Evolutionary conservation across 2,888 invertebrate species (phyloP).

Genomic region (Tenthredo mesomela): DNA sequence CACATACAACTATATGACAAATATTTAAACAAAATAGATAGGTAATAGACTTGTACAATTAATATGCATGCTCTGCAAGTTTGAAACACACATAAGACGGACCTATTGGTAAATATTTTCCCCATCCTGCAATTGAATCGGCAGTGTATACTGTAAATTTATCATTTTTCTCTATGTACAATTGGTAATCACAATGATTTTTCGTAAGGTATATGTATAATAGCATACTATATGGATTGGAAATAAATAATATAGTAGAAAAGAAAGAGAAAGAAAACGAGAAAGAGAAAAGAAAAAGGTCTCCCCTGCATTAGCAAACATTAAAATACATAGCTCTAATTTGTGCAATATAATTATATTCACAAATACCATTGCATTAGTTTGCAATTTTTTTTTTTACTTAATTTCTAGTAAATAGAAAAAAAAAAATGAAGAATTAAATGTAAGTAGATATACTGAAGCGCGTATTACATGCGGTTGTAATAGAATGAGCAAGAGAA

Average conservation of each 20-base stretch:
- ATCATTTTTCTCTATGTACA: constrained; percentile 35
- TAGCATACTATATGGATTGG: neutral
- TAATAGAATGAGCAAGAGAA: constrained; percentile 16
- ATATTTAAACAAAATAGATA: neutral
- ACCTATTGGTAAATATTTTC: constrained; percentile 7
- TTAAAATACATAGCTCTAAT: constrained; percentile 42
- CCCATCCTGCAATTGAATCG: neutral
- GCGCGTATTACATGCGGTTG: constrained; percentile 11
- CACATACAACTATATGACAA: constrained; percentile 9
- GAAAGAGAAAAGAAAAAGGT: neutral
- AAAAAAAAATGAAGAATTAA: neutral
- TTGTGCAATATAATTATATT: constrained; percentile 46
- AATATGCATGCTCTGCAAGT: constrained; percentile 20
- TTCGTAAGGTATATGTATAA: constrained; percentile 21
- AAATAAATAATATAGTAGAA: constrained; percentile 31
- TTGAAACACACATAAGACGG: constrained; percentile 13
- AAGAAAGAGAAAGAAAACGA: neutral
- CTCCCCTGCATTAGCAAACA: constrained; percentile 6
- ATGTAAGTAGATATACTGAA: constrained; percentile 25
- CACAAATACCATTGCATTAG: constrained; percentile 42
- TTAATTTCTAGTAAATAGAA: constrained; percentile 12
- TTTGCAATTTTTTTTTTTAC: neutral
- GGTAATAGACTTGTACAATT: constrained; percentile 20
- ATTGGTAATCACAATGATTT: constrained; percentile 34
- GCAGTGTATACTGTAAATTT: constrained; percentile 21